Evolutionary conservation across 2,113 vertebrate genomes (phyloP).

Genomic region (Lutjanus erythropterus): DNA sequence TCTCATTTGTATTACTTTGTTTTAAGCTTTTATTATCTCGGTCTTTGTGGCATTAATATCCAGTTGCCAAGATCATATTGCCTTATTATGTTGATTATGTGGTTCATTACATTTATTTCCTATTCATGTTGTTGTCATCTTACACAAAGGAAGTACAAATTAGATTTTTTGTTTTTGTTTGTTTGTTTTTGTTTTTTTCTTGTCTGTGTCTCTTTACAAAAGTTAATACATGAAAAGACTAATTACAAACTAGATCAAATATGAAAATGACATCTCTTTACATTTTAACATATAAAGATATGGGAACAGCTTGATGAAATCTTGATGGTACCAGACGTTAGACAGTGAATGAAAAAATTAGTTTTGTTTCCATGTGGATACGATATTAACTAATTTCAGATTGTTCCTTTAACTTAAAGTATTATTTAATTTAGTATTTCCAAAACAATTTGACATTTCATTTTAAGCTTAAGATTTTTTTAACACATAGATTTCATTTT

Average conservation of each 20-base stretch:
- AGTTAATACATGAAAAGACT: not conserved
- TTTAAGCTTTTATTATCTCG: conserved; percentile 40
- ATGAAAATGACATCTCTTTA: not conserved
- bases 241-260: not conserved
- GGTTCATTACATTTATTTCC: not conserved
- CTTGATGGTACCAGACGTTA: not conserved
- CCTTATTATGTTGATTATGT: conserved; percentile 26
- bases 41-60: conserved; percentile 29
- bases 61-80: conserved; percentile 24
- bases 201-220: not conserved
- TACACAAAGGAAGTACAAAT: too few species aligned
- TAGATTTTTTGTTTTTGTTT: not conserved
- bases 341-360: not conserved
- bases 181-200: not conserved
- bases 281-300: not conserved
- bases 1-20: conserved; percentile 27
- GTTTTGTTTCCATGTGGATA: not conserved
- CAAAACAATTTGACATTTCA: not conserved
- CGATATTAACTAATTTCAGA: not conserved
- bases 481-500: too few species aligned
- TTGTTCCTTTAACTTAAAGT: not conserved
- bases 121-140: not conserved
- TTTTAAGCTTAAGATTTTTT: not conserved
- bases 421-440: not conserved
- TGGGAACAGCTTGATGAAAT: not conserved